Evolutionary conservation across 2,797 vertebrate genomes (phyloP).

Genomic region (Enoplosus armatus): DNA sequence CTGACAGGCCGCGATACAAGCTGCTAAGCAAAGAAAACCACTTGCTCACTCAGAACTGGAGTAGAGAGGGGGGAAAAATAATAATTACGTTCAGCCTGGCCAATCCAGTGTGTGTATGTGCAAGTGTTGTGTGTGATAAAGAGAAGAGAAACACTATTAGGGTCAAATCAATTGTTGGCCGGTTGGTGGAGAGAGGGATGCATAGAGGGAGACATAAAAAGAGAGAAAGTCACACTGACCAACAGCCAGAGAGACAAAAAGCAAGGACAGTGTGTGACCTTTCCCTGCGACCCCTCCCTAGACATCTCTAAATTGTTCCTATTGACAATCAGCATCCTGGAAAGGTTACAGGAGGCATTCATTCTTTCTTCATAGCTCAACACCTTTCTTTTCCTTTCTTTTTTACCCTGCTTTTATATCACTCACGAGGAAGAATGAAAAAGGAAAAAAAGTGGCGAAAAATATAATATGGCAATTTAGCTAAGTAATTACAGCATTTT

Average conservation of each 20-base stretch:
- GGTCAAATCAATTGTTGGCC: slow-evolving; percentile 62
- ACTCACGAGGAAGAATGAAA: slow-evolving; percentile 67
- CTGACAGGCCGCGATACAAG: slow-evolving; percentile 81
- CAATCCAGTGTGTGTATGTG: slow-evolving; percentile 40
- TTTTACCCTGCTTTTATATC: slow-evolving; percentile 69
- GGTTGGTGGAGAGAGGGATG: slow-evolving; percentile 31
- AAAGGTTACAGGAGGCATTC: slow-evolving; percentile 75
- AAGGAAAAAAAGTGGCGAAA: slow-evolving; percentile 78
- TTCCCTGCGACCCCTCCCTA: slow-evolving; percentile 42
- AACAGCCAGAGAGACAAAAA: slow-evolving; percentile 37
- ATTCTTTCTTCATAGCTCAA: slow-evolving; percentile 74
- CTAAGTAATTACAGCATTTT: slow-evolving; percentile 90
- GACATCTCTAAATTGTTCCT: slow-evolving; percentile 77
- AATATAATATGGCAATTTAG: slow-evolving; percentile 90
- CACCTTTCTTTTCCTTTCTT: slow-evolving; percentile 58
- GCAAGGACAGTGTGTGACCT: slow-evolving; percentile 44
- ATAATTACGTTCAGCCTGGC: slow-evolving; percentile 67
- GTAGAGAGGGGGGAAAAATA: slow-evolving; percentile 48
- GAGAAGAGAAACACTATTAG: slow-evolving; percentile 41
- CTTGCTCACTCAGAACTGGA: slow-evolving; percentile 55
- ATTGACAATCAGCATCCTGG: slow-evolving; percentile 81
- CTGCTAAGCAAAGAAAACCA: slow-evolving; percentile 75
- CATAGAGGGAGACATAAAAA: slow-evolving; percentile 8
- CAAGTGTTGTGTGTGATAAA: slow-evolving; percentile 48
- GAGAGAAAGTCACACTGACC: slow-evolving; percentile 54